Base-by-base conservation (phyloP, 2,888 invertebrate genomes). In the Melanostoma mellinum region DNA sequence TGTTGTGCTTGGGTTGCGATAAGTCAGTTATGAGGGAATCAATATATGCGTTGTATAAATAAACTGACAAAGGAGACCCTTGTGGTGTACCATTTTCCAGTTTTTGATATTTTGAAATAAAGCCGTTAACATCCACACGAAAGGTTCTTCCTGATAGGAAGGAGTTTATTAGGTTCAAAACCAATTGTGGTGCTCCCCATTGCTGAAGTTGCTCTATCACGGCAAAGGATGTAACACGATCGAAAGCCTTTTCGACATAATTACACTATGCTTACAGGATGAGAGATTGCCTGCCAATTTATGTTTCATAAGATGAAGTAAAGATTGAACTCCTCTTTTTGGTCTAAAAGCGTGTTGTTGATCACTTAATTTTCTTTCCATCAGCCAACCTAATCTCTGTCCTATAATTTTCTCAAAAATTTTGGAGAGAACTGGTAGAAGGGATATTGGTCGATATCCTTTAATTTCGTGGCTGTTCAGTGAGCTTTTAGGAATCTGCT, bases 131-230 rank as follows among this genome's bases (percentile, higher is more conserved):
- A 36, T 53, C 32, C 5, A 53, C 53, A 9, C 53, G 9, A 9
- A 53, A 53, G 6, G 53, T 53, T 53, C 35, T 53, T 35, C 53
- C 53, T 0, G 53, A 36, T 36, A 53, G 3, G 32, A 53, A 53
- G 35, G 36, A 53, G 3, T 33, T 4, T 2, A 8, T 53, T 3
- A 53, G 35, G 3, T 9, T 53, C 4, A 53, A 36, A 0, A 53
- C 9, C 36, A 9, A 3, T n/a, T 53, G 9, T 35, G 36, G 53
- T 9, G 36, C 36, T 36, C 53, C 53, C 53, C 53, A 53, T 2
- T 53, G 32, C n/a, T 53, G 53, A 4, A 53, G 4, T n/a, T 53
- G 35, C n/a, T 53, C 36, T 3, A 53, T 53, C 4, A 53, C 36
- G 10, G 53, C n/a, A 9, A 53, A 35, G 9, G n/a, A 33, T 36